Percentiles rank a stretch among this genome's conserved stretches.
Conservation (phyloP, 2,113 vertebrate species). For the Megaceryle torquata region DNA sequence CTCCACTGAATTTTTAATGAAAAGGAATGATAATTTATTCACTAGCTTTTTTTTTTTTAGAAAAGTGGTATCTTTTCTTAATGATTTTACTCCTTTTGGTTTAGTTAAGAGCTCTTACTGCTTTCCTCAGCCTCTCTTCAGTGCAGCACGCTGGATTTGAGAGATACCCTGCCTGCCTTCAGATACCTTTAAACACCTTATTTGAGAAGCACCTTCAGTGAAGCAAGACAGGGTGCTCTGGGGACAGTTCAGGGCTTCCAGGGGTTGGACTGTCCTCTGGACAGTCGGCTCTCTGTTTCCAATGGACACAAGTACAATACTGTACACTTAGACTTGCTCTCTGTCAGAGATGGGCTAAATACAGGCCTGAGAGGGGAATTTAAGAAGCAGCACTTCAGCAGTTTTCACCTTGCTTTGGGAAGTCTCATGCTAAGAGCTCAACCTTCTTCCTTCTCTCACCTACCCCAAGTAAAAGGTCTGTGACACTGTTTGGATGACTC, state of each 20-base stretch:
- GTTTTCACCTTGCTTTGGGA: not conserved
- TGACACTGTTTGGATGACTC: not conserved
- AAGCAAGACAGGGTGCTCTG: not conserved
- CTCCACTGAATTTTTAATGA: constrained; percentile 77
- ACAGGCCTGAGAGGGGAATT: not conserved
- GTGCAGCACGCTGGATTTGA: not conserved
- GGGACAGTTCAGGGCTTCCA: not conserved
- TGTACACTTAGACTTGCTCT: not conserved
- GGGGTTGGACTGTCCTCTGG: not conserved
- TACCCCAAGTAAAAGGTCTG: not conserved
- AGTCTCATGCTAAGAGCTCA: not conserved
- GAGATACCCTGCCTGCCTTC: not conserved
- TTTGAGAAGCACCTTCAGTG: not conserved
- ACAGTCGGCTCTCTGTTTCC: not conserved
- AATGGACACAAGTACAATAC: not conserved
- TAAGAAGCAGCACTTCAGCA: not conserved
- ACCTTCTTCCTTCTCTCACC: not conserved
- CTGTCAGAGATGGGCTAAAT: not conserved
- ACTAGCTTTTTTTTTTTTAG: constrained; percentile 22
- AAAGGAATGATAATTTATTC: constrained; percentile 68
- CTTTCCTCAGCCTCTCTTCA: not conserved
- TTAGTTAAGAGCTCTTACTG: not conserved
- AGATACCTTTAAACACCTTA: not conserved
- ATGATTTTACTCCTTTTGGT: constrained; percentile 53
- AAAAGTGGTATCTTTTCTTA: constrained; percentile 43